Percentiles rank a stretch among this genome's conserved stretches.
Evolutionary conservation across 2,113 vertebrate genomes (phyloP).

Genomic region (Centropristis striata): DNA sequence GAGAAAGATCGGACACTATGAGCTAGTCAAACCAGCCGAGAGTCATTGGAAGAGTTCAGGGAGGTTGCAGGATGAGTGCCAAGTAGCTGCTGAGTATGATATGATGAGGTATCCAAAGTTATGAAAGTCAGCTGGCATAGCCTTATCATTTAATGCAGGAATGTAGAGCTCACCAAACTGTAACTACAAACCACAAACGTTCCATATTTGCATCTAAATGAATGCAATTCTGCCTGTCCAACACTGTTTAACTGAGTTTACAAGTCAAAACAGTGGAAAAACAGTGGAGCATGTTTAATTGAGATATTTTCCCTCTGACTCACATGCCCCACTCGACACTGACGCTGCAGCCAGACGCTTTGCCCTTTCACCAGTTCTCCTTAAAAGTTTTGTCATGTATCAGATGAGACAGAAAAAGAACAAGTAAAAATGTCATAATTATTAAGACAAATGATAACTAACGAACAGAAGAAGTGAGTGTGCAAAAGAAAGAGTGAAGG

Average conservation of each 20-base stretch:
- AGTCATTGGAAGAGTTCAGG: conserved; percentile 2
- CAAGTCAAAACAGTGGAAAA: conserved; percentile 35
- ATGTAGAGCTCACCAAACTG: conserved; percentile 9
- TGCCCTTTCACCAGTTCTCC: not conserved
- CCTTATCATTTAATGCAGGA: not conserved
- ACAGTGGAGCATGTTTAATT: conserved; percentile 2
- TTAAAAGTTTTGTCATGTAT: not conserved
- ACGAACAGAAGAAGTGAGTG: not conserved
- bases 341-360: conserved; percentile 11
- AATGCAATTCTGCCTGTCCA: conserved; percentile 15
- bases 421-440: not conserved
- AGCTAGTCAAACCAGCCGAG: not conserved
- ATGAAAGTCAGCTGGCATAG: not conserved
- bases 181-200: conserved; percentile 5
- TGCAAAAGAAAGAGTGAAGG: not conserved
- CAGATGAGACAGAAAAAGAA: conserved; percentile 4
- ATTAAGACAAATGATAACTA: not conserved
- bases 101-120: not conserved
- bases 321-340: conserved; percentile 34
- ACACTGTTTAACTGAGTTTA: conserved; percentile 7
- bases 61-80: not conserved
- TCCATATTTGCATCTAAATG: not conserved
- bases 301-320: conserved; percentile 55
- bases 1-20: not conserved
- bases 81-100: conserved; percentile 8